Percentiles rank a stretch among this genome's conserved stretches.
phyloP scores from a whole-genome alignment of 37 sponge, comb jelly and placozoan genomes.

The Tethya wilhelma region DNA sequence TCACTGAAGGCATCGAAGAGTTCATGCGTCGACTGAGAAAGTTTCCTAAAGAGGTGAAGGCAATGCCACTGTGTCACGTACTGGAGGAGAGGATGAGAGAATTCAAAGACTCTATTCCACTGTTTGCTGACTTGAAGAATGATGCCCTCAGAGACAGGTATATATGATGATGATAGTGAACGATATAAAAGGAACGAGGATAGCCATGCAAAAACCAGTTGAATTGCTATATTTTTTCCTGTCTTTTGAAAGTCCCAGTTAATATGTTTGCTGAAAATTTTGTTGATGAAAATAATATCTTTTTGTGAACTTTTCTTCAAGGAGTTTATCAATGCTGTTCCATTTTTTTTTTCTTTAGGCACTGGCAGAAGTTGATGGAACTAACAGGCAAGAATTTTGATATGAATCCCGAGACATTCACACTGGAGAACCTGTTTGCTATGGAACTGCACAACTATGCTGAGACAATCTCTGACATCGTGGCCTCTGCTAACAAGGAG shows the following conservation, averaged over 20 bases:
- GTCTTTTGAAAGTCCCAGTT: no score
- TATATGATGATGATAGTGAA: no score
- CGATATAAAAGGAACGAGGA: no score
- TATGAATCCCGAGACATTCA: slow-evolving; percentile 99
- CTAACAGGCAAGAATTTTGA: slow-evolving; percentile 97
- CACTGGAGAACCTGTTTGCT: slow-evolving; percentile 96
- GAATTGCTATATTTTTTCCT: no score
- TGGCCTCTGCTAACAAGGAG: slow-evolving; percentile 97
- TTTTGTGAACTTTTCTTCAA: no score
- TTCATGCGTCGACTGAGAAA: slow-evolving; percentile 82
- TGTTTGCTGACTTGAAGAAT: slow-evolving; percentile 97
- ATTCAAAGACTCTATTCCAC: slow-evolving; percentile 98
- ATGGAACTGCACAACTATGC: slow-evolving; percentile 98
- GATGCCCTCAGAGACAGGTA: slow-evolving; percentile 95
- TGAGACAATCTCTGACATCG: slow-evolving; percentile 97
- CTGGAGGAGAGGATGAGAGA: slow-evolving; percentile 97
- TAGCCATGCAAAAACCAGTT: no score
- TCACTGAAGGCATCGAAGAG: slow-evolving; percentile 95
- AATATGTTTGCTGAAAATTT: no score
- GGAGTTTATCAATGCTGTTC: no score
- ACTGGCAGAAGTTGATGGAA: slow-evolving; percentile 99
- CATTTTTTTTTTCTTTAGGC: slow-evolving; percentile 35
- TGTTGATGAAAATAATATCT: no score
- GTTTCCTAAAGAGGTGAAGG: slow-evolving; percentile 95
- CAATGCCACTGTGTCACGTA: slow-evolving; percentile 85